phyloP scores from a whole-genome alignment of 1,140 invertebrate species.

The Portunus trituberculatus region DNA sequence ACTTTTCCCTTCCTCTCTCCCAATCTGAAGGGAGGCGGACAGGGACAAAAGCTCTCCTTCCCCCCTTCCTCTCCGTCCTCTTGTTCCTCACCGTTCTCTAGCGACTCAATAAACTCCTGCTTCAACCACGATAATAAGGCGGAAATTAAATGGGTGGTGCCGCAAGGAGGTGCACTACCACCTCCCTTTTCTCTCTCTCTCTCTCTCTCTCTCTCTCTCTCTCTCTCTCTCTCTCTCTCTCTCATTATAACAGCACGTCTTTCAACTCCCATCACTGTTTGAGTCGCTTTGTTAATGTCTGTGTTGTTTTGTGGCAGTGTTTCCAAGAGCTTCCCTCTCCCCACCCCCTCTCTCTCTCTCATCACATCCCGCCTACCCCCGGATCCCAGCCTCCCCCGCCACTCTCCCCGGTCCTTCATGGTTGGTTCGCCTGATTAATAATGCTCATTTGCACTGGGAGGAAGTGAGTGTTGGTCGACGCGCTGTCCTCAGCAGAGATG shows the following conservation, averaged over 20 bases:
- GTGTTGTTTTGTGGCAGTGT: neutral
- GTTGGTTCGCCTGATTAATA: conserved; percentile 22
- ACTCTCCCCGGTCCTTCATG: neutral
- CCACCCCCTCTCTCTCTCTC: neutral
- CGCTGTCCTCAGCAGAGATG: neutral
- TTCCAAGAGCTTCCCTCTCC: neutral
- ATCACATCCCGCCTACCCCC: neutral
- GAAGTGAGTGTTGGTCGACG: neutral
- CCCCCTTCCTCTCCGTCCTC: neutral
- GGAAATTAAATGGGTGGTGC: conserved; percentile 56
- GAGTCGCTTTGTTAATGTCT: neutral
- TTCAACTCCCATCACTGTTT: neutral
- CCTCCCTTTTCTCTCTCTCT: neutral
- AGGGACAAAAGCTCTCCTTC: conserved; percentile 45
- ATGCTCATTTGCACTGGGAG: conserved; percentile 5
- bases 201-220: conserved; percentile 50
- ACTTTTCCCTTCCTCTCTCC: neutral
- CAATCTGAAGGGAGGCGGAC: neutral
- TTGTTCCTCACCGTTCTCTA: neutral
- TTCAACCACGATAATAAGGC: conserved; percentile 46
- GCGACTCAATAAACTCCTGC: conserved; percentile 46
- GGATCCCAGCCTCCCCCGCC: neutral
- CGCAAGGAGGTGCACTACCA: neutral
- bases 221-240: conserved; percentile 61
- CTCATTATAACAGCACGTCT: neutral